Conservation (phyloP, 30 jellyfish, hydroid and myxozoan species). For the Cassiopea xamachana region DNA sequence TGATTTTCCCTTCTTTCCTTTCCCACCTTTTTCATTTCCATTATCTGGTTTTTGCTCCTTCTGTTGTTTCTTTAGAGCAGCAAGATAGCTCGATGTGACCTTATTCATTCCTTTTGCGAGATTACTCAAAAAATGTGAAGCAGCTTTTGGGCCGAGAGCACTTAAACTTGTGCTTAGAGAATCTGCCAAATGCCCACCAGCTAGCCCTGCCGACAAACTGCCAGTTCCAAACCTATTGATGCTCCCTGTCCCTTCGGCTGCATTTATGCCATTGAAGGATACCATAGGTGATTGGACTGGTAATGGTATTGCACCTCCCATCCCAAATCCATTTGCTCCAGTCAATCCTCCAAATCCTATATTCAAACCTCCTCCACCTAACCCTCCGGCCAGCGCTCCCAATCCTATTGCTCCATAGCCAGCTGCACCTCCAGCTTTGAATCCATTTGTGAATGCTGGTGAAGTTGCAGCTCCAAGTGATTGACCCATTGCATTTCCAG, state of each 20-base stretch:
- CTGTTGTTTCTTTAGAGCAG: conserved; percentile 73
- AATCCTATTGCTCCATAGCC: conserved; percentile 67
- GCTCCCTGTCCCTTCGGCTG: conserved; percentile 45
- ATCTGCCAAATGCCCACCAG: conserved; percentile 82
- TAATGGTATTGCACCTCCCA: conserved; percentile 43
- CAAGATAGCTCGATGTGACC: conserved; percentile 78
- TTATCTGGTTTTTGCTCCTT: conserved; percentile 15
- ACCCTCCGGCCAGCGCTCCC: conserved; percentile 74
- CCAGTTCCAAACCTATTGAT: conserved; percentile 45
- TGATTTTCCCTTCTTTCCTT: conserved; percentile 62
- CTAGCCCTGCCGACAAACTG: conserved; percentile 40
- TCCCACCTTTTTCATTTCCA: conserved; percentile 61
- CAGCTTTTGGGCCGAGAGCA: conserved; percentile 82
- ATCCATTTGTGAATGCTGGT: conserved; percentile 35
- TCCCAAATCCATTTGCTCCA: conserved; percentile 26
- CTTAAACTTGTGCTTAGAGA: conserved; percentile 69
- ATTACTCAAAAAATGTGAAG: conserved; percentile 78
- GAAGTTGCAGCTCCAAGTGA: conserved; percentile 39
- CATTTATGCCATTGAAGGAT: conserved; percentile 36
- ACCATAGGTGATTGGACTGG: conserved; percentile 64
- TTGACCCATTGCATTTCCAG: conserved; percentile 77
- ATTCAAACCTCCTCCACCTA: conserved; percentile 60
- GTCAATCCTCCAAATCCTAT: conserved; percentile 59
- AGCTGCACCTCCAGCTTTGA: conserved; percentile 44
- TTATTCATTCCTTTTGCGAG: conserved; percentile 94